Conservation (phyloP, 1,140 invertebrate genomes). For the Trachymyrmex cornetzi region DNA sequence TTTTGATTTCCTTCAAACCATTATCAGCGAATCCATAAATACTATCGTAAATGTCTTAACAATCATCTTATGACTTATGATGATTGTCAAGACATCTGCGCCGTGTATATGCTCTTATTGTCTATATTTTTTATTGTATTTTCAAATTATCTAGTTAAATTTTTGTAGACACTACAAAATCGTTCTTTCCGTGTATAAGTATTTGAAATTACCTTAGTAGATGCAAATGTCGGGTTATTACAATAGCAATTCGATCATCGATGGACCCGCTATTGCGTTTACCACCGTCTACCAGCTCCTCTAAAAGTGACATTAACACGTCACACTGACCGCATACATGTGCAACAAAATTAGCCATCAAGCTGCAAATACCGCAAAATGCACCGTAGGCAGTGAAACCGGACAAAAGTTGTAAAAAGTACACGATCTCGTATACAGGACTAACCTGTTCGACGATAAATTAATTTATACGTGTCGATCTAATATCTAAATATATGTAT, state of each 20-base stretch:
- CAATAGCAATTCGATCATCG: slow-evolving; percentile 6
- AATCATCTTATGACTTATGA: no score
- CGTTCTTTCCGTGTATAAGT: no score
- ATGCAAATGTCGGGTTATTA: slow-evolving; percentile 29
- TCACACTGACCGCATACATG: slow-evolving; percentile 77
- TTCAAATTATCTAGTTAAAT: no score
- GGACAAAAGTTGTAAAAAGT: slow-evolving; percentile 32
- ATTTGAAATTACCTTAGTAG: slow-evolving; percentile 53
- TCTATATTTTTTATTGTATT: no score
- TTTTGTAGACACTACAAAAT: no score
- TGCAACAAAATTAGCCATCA: slow-evolving; percentile 74
- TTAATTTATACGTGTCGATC: slow-evolving; percentile 41
- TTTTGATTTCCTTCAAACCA: no score
- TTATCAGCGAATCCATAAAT: no score
- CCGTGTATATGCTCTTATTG: no score
- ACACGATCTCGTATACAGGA: slow-evolving; percentile 68
- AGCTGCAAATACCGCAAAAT: slow-evolving; percentile 60
- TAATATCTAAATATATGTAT: background rate
- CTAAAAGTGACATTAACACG: slow-evolving; percentile 66
- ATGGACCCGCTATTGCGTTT: slow-evolving; percentile 1
- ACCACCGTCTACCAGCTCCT: slow-evolving; percentile 22
- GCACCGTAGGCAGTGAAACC: slow-evolving; percentile 38
- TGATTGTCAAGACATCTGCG: no score
- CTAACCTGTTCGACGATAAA: slow-evolving; percentile 44
- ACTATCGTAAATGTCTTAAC: no score